Percentiles rank a stretch among this genome's conserved stretches.
These are phyloP conservation scores for Antidorcas marsupialis DNA, from an alignment of 2,113 vertebrate species.

Conservation along the genomic window DNA sequence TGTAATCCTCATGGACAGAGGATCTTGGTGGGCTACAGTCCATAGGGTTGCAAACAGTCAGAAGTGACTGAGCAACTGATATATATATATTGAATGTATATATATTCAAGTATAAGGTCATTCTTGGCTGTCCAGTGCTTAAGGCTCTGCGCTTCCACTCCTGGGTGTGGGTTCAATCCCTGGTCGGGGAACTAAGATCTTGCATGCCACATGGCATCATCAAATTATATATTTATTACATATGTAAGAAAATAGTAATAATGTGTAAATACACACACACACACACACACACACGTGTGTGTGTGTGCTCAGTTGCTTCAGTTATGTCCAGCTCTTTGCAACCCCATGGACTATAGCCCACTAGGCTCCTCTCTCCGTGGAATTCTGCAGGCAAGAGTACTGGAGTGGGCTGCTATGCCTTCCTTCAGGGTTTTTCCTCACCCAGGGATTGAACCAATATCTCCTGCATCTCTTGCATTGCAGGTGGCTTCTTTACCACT, in stretches of 20 bases:
- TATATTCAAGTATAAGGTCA: background rate
- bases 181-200: background rate
- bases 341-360: background rate
- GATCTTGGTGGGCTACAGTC: background rate
- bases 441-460: background rate
- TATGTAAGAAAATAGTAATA: background rate
- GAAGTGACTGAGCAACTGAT: background rate
- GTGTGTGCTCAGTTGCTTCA: background rate
- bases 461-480: background rate
- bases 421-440: background rate
- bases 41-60: background rate
- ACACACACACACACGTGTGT: rapidly evolving
- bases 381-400: background rate
- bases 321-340: background rate
- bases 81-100: too few relatives aligned
- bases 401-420: background rate
- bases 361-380: background rate
- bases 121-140: background rate
- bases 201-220: background rate
- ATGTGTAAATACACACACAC: background rate
- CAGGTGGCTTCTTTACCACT: background rate
- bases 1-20: background rate
- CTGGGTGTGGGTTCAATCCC: background rate
- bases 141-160: background rate
- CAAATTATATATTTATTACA: background rate